Conservation (phyloP, 2,113 vertebrate species). For the Ptyas mucosa region DNA sequence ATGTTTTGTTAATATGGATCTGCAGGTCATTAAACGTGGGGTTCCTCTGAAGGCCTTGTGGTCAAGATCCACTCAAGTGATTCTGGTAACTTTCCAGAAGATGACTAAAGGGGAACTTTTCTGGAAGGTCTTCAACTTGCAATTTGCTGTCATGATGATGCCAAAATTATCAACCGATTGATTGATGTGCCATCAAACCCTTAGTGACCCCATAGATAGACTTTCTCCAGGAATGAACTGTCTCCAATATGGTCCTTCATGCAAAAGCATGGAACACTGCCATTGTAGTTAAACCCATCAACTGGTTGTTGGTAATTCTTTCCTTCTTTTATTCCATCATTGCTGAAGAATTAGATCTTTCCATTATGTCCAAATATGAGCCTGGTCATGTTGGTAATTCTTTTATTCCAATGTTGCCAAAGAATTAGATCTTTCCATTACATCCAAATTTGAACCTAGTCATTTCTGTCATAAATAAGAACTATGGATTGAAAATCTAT, state of each 20-base stretch:
- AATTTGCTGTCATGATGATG: not conserved
- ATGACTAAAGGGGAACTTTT: not conserved
- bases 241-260: not conserved
- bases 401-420: too few species aligned
- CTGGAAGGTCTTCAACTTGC: not conserved
- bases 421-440: too few species aligned
- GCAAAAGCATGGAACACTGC: not conserved
- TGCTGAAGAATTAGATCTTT: too few species aligned
- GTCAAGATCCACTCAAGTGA: not conserved
- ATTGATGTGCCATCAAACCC: not conserved
- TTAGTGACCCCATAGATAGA: not conserved
- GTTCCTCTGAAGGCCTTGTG: not conserved
- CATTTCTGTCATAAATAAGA: not conserved
- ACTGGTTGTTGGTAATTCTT: not conserved
- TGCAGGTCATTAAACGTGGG: too few species aligned
- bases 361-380: too few species aligned
- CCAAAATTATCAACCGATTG: not conserved
- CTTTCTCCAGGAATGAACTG: not conserved
- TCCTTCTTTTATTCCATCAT: too few species aligned
- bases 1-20: not conserved
- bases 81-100: not conserved
- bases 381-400: not conserved
- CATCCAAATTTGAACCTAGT: too few species aligned
- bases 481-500: not conserved
- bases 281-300: not conserved